Conservation (phyloP, 1,140 invertebrate genomes). For the Drosophila nannoptera region DNA sequence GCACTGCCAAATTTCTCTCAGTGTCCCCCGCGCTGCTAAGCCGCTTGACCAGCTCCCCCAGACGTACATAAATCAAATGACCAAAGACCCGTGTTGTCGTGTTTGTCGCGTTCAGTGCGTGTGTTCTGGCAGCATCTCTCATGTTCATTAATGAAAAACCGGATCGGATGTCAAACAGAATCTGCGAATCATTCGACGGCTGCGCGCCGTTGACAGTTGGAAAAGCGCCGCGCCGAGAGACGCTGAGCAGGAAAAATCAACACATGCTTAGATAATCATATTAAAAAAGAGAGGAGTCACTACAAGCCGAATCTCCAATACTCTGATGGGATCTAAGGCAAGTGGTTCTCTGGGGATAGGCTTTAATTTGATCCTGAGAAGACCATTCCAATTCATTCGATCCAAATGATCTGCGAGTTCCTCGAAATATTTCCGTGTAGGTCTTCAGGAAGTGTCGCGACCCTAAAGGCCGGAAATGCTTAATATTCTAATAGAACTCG, state of each 20-base stretch:
- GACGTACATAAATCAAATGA: conserved; percentile 59
- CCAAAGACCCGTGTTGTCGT: conserved; percentile 28
- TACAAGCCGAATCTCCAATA: not conserved
- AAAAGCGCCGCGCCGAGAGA: conserved; percentile 54
- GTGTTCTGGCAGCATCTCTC: conserved; percentile 53
- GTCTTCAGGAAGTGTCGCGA: not conserved
- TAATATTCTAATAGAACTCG: not conserved
- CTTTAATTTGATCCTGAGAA: no score
- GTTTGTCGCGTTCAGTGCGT: conserved; percentile 51
- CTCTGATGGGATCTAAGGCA: not conserved
- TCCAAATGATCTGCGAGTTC: no score
- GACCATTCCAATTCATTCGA: no score
- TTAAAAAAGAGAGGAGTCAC: conserved; percentile 22
- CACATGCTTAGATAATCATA: conserved; percentile 68
- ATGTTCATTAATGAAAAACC: conserved; percentile 78
- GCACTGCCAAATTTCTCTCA: conserved; percentile 26
- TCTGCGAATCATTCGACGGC: conserved; percentile 73
- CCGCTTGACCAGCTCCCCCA: conserved; percentile 23
- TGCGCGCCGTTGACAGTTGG: conserved; percentile 71
- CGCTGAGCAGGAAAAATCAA: conserved; percentile 66
- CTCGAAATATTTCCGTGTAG: not conserved
- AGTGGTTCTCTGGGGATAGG: no score
- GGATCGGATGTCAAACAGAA: conserved; percentile 72
- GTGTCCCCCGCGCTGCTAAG: not conserved
- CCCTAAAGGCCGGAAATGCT: no score